Base-by-base conservation (phyloP, 2,113 vertebrate genomes). In the Capricornis sumatraensis region DNA sequence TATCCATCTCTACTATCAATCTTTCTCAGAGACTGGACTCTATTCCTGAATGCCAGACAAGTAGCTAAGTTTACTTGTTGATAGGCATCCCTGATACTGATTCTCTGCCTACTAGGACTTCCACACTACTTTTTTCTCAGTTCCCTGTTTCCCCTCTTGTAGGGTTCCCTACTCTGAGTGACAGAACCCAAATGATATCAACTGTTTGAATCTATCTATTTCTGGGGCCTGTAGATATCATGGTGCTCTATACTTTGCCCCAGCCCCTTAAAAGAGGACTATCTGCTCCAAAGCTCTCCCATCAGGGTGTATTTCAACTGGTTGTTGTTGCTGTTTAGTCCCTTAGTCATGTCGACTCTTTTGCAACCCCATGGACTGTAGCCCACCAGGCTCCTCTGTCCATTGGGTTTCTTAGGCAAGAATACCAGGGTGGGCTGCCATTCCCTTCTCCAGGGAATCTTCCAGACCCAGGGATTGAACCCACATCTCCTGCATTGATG, bases 401-500 rank as follows among this genome's bases (percentile, higher is more conserved):
- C 36, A 7, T 27, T 40, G 71, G 36, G 23, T 74, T 74, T 74
- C 71, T 3, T 43, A 43, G 71, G 71, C 36, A 74, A 27, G 36
- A 27, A 74, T 74, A 74, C 36, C 13, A 23, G 21, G 6, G 21
- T 43, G 11, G 36, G 71, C 3, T 43, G 36, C 36, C 71, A 74
- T 74, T 25, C 40, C 71, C 71, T 74, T 43, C 36, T 74, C 40
- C 12, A 14, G 36, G 36, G 21, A 74, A 74, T 74, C 36, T 74
- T 25, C 36, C 36, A 43, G 71, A 74, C 71, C 71, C 71, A 74
- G 71, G 71, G 36, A 43, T 43, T 43, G 36, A 43, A 74, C 36
- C 21, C 0, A 1, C 21, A 43, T 74, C 36, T 43, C 11, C 71
- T 74, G 36, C 21, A 43, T 25, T 74, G 21, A 43, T 0, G 0